Evolutionary conservation across 2,888 invertebrate species (phyloP).

Genomic region (Cloeon dipterum): DNA sequence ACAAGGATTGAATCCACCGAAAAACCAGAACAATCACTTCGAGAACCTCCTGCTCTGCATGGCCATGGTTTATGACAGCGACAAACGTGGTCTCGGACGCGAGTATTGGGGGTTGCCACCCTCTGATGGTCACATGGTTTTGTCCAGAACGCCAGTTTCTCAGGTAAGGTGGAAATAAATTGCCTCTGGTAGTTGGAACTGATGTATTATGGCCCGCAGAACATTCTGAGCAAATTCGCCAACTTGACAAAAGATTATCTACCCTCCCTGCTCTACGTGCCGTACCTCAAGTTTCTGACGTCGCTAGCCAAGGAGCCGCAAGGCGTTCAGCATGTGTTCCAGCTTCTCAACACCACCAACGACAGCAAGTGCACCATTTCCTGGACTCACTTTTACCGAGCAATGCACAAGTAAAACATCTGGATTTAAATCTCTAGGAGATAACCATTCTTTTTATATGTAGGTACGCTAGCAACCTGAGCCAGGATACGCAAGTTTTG

Average conservation of each 20-base stretch:
- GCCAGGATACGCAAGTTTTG: constrained; percentile 24
- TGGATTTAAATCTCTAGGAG: no score
- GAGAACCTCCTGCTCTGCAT: constrained; percentile 62
- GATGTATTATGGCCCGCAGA: constrained; percentile 20
- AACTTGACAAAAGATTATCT: constrained; percentile 68
- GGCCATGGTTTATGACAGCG: constrained; percentile 50
- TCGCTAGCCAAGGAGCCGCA: constrained; percentile 52
- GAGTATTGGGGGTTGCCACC: constrained; percentile 62
- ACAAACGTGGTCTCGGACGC: constrained; percentile 40
- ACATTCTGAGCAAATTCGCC: constrained; percentile 75
- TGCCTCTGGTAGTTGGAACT: no score
- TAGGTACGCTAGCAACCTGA: constrained; percentile 23
- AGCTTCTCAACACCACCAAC: constrained; percentile 33
- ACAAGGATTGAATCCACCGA: constrained; percentile 51
- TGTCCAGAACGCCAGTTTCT: constrained; percentile 16
- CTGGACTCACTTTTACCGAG: constrained; percentile 69
- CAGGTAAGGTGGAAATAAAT: constrained; percentile 15
- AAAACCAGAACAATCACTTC: constrained; percentile 50
- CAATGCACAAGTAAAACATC: constrained; percentile 31
- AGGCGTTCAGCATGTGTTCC: constrained; percentile 57
- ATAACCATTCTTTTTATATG: no score
- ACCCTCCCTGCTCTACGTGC: constrained; percentile 60
- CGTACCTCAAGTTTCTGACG: constrained; percentile 67
- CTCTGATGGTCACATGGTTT: constrained; percentile 9
- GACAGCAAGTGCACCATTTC: constrained; percentile 28